Evolutionary conservation across 64 coral and sea anemone genomes (phyloP).

Genomic region (Orbicella faveolata): DNA sequence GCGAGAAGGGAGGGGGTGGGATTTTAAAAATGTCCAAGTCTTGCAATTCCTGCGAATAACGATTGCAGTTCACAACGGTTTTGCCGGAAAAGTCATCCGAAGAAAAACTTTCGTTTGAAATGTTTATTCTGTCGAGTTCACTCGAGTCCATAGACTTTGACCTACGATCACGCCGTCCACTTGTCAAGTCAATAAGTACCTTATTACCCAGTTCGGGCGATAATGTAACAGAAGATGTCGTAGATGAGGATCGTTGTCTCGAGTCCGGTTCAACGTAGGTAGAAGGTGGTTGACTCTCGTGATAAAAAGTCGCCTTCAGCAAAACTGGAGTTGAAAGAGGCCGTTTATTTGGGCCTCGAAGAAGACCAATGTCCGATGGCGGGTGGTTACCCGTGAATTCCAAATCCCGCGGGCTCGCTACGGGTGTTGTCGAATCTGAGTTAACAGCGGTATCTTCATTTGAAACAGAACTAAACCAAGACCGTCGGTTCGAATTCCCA

Average conservation of each 20-base stretch:
- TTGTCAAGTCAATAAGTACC: slow-evolving; percentile 36
- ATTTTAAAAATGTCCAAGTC: slow-evolving; percentile 52
- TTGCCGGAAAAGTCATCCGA: slow-evolving; percentile 17
- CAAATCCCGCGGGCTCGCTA: slow-evolving; percentile 50
- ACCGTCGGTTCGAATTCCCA: slow-evolving; percentile 44
- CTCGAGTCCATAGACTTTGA: slow-evolving; percentile 47
- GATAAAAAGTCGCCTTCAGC: slow-evolving; percentile 75
- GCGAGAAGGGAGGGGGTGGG: slow-evolving; percentile 72
- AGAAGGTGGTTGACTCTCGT: slow-evolving; percentile 30
- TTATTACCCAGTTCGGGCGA: background rate
- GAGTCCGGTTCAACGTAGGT: slow-evolving; percentile 47
- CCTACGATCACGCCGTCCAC: slow-evolving; percentile 45
- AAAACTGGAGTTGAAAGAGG: slow-evolving; percentile 82
- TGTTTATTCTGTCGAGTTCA: slow-evolving; percentile 35
- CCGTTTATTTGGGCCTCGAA: slow-evolving; percentile 44
- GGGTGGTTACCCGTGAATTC: slow-evolving; percentile 16
- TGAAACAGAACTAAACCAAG: slow-evolving; percentile 68
- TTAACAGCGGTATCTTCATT: slow-evolving; percentile 34
- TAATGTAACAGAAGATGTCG: background rate
- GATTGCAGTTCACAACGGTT: slow-evolving; percentile 26
- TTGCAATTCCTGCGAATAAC: background rate
- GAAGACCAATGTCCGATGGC: slow-evolving; percentile 9
- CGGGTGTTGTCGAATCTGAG: slow-evolving; percentile 22
- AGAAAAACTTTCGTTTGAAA: slow-evolving; percentile 27
- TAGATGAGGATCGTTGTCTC: slow-evolving; percentile 30